A percentile compares a stretch with the other conserved stretches of the same genome.
Conservation (phyloP, 2,113 vertebrate species). For the Cacatua alba region DNA sequence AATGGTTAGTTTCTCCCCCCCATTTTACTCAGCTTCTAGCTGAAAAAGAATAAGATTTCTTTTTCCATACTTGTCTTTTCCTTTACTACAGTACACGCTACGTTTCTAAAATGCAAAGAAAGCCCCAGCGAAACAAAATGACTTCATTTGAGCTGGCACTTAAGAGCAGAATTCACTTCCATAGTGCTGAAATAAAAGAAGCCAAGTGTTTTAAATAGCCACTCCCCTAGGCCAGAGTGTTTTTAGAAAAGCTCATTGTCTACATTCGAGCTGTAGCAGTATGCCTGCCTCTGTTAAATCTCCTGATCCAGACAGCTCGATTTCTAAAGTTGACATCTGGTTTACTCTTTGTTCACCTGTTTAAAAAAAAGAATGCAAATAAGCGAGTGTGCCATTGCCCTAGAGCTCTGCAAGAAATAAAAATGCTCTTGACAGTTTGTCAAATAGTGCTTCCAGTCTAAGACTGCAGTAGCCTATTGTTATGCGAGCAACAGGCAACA, state of each 20-base stretch:
- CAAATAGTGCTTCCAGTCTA: constrained; percentile 80
- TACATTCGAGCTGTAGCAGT: constrained; percentile 72
- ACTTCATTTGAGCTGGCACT: constrained; percentile 83
- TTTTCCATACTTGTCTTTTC: constrained; percentile 16
- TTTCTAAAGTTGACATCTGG: constrained; percentile 86
- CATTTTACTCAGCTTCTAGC: constrained; percentile 8
- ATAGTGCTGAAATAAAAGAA: constrained; percentile 86
- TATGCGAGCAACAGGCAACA: constrained; percentile 92
- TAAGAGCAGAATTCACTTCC: constrained; percentile 80
- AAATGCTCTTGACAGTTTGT: constrained; percentile 86
- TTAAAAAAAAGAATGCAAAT: constrained; percentile 81
- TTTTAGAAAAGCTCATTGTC: constrained; percentile 85
- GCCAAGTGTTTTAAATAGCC: constrained; percentile 90
- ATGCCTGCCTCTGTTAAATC: constrained; percentile 74
- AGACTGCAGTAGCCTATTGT: constrained; percentile 87
- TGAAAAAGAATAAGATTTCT: constrained; percentile 4
- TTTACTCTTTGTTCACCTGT: constrained; percentile 86
- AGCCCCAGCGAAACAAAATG: constrained; percentile 75
- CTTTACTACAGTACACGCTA: constrained; percentile 23
- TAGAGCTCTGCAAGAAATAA: constrained; percentile 52
- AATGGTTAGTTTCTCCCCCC: background rate
- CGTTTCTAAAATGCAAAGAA: constrained; percentile 71
- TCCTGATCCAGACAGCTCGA: constrained; percentile 76
- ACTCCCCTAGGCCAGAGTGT: constrained; percentile 80
- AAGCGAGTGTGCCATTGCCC: constrained; percentile 77